phyloP scores from a whole-genome alignment of 2,113 vertebrate species.

The Phalacrocorax aristotelis region DNA sequence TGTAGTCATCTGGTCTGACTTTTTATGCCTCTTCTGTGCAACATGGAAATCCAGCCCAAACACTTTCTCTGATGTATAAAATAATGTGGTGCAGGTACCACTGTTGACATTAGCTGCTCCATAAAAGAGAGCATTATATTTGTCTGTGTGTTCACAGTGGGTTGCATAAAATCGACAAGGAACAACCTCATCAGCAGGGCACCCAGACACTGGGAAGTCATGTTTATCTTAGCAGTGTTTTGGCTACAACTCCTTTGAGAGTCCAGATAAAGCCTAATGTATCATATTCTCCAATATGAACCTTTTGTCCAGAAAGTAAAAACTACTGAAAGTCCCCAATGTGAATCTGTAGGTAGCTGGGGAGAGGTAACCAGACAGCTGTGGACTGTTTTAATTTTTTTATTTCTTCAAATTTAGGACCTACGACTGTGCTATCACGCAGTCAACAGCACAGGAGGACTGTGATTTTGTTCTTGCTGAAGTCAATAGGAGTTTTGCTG shows the following conservation, averaged over 20 bases:
- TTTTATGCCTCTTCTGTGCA: neutral
- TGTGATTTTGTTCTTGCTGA: constrained; percentile 3
- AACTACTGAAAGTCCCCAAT: neutral
- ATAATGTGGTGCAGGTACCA: neutral
- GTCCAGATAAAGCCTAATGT: neutral
- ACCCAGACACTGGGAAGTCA: neutral
- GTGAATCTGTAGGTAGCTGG: neutral
- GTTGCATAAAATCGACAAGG: neutral
- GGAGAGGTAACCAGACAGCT: neutral
- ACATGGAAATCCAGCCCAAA: too few relatives aligned
- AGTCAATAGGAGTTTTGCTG: constrained; percentile 17
- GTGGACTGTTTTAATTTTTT: neutral
- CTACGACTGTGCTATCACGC: neutral
- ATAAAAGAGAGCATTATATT: neutral
- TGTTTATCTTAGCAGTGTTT: neutral
- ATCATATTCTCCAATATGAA: neutral
- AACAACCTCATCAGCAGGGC: neutral
- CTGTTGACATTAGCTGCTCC: neutral
- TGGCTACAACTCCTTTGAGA: neutral
- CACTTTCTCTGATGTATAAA: neutral
- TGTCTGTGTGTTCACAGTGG: neutral
- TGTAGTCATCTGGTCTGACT: neutral
- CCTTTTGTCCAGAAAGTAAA: neutral
- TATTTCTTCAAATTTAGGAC: constrained; percentile 38
- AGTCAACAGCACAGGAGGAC: neutral